Percentiles rank a stretch among this genome's conserved stretches.
phyloP scores from a whole-genome alignment of 2,113 vertebrate species.

The cattle (Bos taurus) region ARS-UCD2.0 NC_037348.1:21268501-21269000 shows the following conservation, averaged over 20 bases:
- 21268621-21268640: background rate
- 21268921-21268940: background rate
- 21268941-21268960: background rate
- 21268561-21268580: background rate
- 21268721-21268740: background rate
- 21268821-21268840: background rate
- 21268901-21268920: background rate
- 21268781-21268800: background rate
- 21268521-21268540: background rate
- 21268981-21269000: background rate
- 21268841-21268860: background rate
- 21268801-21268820: background rate
- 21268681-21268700: background rate
- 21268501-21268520: background rate
- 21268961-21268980: background rate
- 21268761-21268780: background rate
- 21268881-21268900: slow-evolving; percentile 10
- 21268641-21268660: background rate
- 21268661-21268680: background rate
- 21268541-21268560: background rate
- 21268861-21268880: background rate
- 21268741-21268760: background rate
- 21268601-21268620: background rate
- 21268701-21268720: background rate
- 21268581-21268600: background rate